phyloP scores from a whole-genome alignment of 2,113 vertebrate genomes.

The Ardeotis arabs region DNA sequence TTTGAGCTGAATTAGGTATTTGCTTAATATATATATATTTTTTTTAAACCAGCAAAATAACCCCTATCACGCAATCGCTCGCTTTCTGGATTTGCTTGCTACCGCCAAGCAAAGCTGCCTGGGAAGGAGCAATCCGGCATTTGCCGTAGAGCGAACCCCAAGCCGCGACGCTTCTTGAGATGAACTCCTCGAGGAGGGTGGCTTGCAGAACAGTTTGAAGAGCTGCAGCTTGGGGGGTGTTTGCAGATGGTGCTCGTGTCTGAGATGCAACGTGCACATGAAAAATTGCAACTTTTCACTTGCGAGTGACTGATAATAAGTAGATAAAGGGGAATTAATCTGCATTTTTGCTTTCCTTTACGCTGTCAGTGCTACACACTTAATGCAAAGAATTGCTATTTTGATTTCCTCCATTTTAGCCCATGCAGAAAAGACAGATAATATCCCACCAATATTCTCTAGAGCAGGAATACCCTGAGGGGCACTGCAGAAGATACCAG shows the following conservation, averaged over 20 bases:
- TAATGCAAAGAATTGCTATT: background rate
- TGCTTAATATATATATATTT: background rate
- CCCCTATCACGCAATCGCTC: rapidly evolving
- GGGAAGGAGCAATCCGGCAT: rapidly evolving
- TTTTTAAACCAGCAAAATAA: background rate
- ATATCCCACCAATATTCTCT: background rate
- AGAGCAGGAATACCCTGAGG: background rate
- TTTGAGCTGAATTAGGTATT: background rate
- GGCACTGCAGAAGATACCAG: background rate
- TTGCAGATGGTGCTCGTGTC: rapidly evolving
- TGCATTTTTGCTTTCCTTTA: rapidly evolving
- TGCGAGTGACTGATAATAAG: rapidly evolving
- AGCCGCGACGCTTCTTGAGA: rapidly evolving
- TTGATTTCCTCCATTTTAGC: background rate
- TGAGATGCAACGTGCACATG: rapidly evolving
- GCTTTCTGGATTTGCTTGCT: background rate
- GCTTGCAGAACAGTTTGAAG: background rate
- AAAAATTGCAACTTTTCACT: background rate
- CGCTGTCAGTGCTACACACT: rapidly evolving
- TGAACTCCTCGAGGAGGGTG: background rate
- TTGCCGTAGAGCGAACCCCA: rapidly evolving
- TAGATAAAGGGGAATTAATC: background rate
- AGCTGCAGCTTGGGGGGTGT: background rate
- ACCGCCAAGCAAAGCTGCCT: background rate
- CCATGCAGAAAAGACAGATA: background rate